phyloP scores from a whole-genome alignment of 2,113 vertebrate genomes.

The Stigmatopora nigra region DNA sequence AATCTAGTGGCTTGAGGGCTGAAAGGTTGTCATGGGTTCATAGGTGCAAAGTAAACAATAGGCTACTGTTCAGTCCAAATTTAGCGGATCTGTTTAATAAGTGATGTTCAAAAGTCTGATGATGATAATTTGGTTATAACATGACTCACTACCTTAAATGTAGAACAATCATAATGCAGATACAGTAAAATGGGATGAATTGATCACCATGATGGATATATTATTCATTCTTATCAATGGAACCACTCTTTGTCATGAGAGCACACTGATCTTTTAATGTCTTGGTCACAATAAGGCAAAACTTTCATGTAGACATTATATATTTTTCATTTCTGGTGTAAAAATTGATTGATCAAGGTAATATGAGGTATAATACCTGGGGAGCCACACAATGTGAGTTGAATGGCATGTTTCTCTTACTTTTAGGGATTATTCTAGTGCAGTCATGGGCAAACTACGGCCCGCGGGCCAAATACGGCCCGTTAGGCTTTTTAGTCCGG shows the following conservation, averaged over 20 bases:
- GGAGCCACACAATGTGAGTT: not conserved
- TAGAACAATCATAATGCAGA: not conserved
- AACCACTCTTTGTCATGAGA: not conserved
- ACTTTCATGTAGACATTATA: not conserved
- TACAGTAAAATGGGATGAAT: not conserved
- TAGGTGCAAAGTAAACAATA: not conserved
- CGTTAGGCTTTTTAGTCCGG: too few species aligned
- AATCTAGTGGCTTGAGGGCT: not conserved
- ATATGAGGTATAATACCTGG: not conserved
- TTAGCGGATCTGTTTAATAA: not conserved
- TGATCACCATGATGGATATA: not conserved
- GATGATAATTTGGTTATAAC: too few species aligned
- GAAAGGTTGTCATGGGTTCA: not conserved
- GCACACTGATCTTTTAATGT: not conserved
- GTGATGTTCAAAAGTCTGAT: too few species aligned
- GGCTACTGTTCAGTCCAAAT: not conserved
- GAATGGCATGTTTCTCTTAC: too few species aligned
- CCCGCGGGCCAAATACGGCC: too few species aligned
- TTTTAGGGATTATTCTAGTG: too few species aligned
- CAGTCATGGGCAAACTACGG: too few species aligned
- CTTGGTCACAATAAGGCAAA: not conserved
- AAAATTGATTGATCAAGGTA: constrained; percentile 2
- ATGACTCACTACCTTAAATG: not conserved
- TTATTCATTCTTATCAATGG: not conserved
- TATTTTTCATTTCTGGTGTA: not conserved